Evolutionary conservation across 2,113 vertebrate species (phyloP).

Genomic region (Potamarius usumacintae): DNA sequence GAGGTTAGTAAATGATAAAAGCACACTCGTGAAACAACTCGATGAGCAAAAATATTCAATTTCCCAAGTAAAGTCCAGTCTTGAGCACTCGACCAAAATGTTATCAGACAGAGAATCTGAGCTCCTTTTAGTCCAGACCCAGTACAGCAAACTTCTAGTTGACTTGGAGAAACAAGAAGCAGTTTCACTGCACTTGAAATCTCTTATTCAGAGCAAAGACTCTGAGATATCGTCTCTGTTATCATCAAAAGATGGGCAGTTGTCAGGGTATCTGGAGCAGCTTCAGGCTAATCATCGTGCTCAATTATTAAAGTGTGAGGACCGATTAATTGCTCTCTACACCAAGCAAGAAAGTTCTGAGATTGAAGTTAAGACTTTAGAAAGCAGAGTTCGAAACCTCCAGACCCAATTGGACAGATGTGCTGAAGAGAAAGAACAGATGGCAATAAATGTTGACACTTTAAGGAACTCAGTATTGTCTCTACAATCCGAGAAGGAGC

Average conservation of each 20-base stretch:
- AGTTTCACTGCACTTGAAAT: conserved; percentile 78
- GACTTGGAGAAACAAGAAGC: conserved; percentile 79
- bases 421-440: conserved; percentile 71
- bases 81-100: conserved; percentile 68
- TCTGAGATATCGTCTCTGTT: conserved; percentile 81
- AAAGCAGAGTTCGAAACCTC: conserved; percentile 69
- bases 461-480: conserved; percentile 80
- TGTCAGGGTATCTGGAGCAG: conserved; percentile 79
- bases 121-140: conserved; percentile 64
- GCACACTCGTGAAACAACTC: conserved; percentile 63
- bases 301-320: conserved; percentile 74
- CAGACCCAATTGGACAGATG: conserved; percentile 67
- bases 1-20: conserved; percentile 70
- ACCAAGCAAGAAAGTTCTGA: conserved; percentile 67
- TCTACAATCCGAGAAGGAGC: conserved; percentile 80
- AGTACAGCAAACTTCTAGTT: conserved; percentile 66
- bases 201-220: conserved; percentile 81
- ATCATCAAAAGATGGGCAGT: conserved; percentile 78
- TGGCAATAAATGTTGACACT: conserved; percentile 71
- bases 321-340: conserved; percentile 67
- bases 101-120: conserved; percentile 69
- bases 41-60: conserved; percentile 61
- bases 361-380: conserved; percentile 65
- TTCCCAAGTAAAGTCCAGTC: conserved; percentile 62
- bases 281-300: conserved; percentile 75